Conservation (phyloP, 1,140 invertebrate species). For the Zaprionus vittiger region DNA sequence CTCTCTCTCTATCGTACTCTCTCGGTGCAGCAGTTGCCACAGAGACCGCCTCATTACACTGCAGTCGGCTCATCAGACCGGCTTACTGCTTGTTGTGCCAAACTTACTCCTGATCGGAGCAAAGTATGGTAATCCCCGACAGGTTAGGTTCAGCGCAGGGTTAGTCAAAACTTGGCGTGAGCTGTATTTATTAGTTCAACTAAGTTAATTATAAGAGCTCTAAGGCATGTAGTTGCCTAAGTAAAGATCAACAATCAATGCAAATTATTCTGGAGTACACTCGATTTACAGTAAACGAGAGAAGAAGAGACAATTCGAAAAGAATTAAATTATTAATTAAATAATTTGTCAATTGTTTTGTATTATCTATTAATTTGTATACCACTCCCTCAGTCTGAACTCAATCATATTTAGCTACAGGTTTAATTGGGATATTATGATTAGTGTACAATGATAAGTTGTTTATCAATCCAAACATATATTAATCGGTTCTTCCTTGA, state of each 20-base stretch:
- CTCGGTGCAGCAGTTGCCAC: neutral
- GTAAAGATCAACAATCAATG: conserved; percentile 1
- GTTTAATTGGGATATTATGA: too few species aligned
- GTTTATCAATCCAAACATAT: too few species aligned
- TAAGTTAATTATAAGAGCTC: neutral
- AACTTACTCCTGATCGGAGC: neutral
- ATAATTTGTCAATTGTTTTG: too few species aligned
- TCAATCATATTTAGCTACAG: too few species aligned
- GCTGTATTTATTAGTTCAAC: neutral
- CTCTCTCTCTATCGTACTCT: neutral
- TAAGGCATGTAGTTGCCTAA: neutral
- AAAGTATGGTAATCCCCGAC: neutral
- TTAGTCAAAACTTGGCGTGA: neutral
- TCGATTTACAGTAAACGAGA: neutral
- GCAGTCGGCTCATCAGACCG: neutral
- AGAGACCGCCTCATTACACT: conserved; percentile 4
- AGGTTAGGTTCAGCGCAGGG: neutral
- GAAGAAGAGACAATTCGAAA: neutral
- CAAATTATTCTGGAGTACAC: neutral
- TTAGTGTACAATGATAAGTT: too few species aligned
- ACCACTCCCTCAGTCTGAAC: too few species aligned
- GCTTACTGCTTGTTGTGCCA: conserved; percentile 13
- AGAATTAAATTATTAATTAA: too few species aligned
- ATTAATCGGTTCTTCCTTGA: too few species aligned
- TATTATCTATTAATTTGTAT: too few species aligned